Evolutionary conservation across 1,140 invertebrate genomes (phyloP).

Genomic region (Mizuhopecten yessoensis): DNA sequence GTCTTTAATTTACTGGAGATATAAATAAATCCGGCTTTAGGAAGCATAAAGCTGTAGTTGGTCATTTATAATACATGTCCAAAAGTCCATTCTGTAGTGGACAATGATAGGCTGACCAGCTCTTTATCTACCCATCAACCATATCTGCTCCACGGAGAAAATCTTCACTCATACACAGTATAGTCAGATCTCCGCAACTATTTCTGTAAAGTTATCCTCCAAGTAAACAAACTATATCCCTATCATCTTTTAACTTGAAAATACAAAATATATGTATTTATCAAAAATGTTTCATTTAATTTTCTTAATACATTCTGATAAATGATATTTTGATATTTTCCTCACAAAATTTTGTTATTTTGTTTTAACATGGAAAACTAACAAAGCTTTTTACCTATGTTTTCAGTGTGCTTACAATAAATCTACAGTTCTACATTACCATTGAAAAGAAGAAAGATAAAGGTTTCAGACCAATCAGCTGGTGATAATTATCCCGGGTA

Average conservation of each 20-base stretch:
- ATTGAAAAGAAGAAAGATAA: too few species aligned
- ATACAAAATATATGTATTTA: background rate
- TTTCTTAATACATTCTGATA: background rate
- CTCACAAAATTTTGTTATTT: background rate
- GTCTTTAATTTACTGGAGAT: constrained; percentile 13
- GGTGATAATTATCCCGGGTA: too few species aligned
- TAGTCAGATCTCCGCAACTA: background rate
- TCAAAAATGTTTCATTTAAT: background rate
- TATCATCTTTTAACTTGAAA: background rate
- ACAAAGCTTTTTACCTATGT: background rate
- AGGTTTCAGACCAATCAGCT: too few species aligned
- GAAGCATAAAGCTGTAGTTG: constrained; percentile 4
- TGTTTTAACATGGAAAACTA: too few species aligned
- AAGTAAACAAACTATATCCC: background rate
- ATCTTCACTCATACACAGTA: background rate
- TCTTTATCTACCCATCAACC: constrained; percentile 12
- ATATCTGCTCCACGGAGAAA: background rate
- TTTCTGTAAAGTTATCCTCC: background rate
- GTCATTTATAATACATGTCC: constrained; percentile 19
- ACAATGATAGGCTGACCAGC: background rate
- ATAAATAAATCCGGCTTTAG: background rate
- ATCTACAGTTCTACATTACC: background rate
- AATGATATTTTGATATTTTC: background rate
- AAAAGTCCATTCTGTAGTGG: constrained; percentile 21
- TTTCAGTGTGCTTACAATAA: background rate